Evolutionary conservation across 2,113 vertebrate genomes (phyloP).

Genomic region (Anoura caudifer): DNA sequence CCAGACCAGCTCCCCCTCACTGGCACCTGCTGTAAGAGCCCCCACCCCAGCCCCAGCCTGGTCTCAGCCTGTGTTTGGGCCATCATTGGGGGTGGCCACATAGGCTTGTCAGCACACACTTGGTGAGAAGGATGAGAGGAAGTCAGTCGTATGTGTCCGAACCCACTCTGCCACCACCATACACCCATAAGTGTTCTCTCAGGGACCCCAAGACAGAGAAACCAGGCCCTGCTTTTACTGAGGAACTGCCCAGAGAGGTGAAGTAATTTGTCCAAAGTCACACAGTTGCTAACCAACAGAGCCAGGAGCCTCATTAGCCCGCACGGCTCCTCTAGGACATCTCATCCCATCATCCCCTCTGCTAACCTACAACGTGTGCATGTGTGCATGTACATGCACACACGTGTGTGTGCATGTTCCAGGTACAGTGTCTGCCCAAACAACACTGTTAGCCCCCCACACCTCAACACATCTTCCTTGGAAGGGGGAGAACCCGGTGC

Average conservation of each 20-base stretch:
- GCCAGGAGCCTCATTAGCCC: not conserved
- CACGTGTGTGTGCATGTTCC: rapidly evolving
- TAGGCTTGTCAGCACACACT: not conserved
- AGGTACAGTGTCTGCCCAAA: not conserved
- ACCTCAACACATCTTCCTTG: rapidly evolving
- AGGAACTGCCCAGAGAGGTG: not conserved
- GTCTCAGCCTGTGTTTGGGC: not conserved
- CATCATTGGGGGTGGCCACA: too few species aligned
- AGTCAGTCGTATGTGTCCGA: rapidly evolving
- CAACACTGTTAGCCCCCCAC: not conserved
- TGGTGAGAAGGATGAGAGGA: not conserved
- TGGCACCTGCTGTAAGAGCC: not conserved
- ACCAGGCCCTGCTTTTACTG: not conserved
- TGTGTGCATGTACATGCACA: not conserved
- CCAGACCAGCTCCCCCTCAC: not conserved
- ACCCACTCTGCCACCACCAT: not conserved
- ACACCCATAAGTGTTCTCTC: not conserved
- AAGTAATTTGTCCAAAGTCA: not conserved
- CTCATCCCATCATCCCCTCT: not conserved
- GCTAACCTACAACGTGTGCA: rapidly evolving
- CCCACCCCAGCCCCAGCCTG: not conserved
- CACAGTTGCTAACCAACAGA: not conserved
- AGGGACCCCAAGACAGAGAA: not conserved
- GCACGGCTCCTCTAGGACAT: rapidly evolving
- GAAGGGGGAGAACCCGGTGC: not conserved